These are phyloP conservation scores for Scotopteryx bipunctaria DNA, from an alignment of 2,888 invertebrate species.

Conservation along the genomic window DNA sequence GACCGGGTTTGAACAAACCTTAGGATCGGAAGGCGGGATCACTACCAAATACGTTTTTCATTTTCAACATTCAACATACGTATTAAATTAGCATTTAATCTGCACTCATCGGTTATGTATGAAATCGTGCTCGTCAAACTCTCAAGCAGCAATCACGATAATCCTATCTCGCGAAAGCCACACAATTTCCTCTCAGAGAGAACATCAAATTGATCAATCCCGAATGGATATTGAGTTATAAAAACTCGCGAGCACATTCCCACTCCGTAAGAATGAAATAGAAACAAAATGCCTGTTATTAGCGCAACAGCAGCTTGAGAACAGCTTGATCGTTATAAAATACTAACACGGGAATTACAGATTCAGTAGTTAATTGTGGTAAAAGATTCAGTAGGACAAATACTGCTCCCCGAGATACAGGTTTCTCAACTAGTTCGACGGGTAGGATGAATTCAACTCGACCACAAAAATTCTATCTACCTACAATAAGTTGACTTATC, in stretches of 20 bases:
- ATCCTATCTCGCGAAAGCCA: slow-evolving; percentile 14
- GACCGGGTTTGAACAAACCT: too few relatives aligned
- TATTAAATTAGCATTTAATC: too few relatives aligned
- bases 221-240: slow-evolving; percentile 29
- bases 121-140: slow-evolving; percentile 17
- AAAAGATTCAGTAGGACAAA: too few relatives aligned
- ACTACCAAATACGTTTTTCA: too few relatives aligned
- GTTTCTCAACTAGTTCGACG: too few relatives aligned
- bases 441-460: too few relatives aligned
- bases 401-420: too few relatives aligned
- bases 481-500: too few relatives aligned
- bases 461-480: too few relatives aligned
- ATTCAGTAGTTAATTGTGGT: background rate
- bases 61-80: too few relatives aligned
- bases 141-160: slow-evolving; percentile 19
- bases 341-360: too few relatives aligned
- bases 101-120: slow-evolving; percentile 11
- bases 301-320: slow-evolving; percentile 14
- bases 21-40: too few relatives aligned
- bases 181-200: slow-evolving; percentile 21
- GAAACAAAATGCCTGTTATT: slow-evolving; percentile 33
- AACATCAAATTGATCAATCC: slow-evolving; percentile 31
- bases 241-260: slow-evolving; percentile 29
- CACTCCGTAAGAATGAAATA: slow-evolving; percentile 28
- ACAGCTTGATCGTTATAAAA: background rate